These are phyloP conservation scores for Gobius niger DNA, from an alignment of 2,113 vertebrate genomes.

Conservation along the genomic window DNA sequence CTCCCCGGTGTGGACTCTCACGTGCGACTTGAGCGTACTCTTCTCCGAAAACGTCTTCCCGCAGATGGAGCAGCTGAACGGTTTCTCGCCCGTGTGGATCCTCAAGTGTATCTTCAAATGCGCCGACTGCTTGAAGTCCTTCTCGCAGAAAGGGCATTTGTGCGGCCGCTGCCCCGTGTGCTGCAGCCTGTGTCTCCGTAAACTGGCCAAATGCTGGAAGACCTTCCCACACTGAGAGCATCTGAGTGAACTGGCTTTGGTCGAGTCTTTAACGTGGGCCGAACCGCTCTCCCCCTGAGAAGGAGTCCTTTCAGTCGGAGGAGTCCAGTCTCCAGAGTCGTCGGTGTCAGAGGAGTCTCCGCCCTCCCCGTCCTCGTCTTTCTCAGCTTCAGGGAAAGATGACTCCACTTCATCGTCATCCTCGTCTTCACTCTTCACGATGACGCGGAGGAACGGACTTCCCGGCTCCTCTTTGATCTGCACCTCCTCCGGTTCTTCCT, in stretches of 20 bases:
- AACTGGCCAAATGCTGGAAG: neutral
- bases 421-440: conserved; percentile 2
- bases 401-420: neutral
- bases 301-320: neutral
- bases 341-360: conserved; percentile 6
- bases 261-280: neutral
- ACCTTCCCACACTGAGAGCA: neutral
- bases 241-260: neutral
- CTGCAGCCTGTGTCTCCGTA: neutral
- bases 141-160: neutral
- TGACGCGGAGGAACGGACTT: neutral
- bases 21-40: neutral
- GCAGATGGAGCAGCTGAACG: neutral
- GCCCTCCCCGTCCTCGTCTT: neutral
- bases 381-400: neutral
- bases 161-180: neutral
- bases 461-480: neutral
- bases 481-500: conserved; percentile 1
- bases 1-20: neutral
- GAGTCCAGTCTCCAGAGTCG: conserved; percentile 1
- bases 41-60: neutral
- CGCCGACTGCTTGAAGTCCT: neutral
- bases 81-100: neutral
- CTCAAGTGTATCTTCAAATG: neutral
- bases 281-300: too few relatives aligned